A percentile compares a stretch with the other conserved stretches of the same genome.
Evolutionary conservation across 1,140 invertebrate species (phyloP).

Genomic region (Brachionus koreanus): DNA sequence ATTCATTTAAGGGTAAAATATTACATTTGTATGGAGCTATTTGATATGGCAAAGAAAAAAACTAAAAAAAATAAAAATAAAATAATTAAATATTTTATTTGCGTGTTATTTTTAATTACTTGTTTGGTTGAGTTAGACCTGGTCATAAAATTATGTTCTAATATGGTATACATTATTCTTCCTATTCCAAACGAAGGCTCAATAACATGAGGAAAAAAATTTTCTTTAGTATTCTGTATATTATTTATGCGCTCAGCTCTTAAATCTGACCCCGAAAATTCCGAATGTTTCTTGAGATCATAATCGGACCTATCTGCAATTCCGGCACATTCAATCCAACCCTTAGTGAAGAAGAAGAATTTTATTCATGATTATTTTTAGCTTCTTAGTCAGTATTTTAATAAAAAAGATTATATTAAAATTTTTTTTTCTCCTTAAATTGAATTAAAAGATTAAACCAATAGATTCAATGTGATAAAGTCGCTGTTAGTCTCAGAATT

Average conservation of each 20-base stretch:
- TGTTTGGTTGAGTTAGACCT: conserved; percentile 88
- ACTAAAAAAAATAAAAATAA: conserved; percentile 62
- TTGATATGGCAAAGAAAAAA: conserved; percentile 78
- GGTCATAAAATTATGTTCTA: conserved; percentile 90
- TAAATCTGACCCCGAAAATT: conserved; percentile 81
- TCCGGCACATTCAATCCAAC: conserved; percentile 98
- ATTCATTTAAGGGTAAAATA: conserved; percentile 77
- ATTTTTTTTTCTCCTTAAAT: too few relatives aligned
- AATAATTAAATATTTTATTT: neutral
- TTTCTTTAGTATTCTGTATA: neutral
- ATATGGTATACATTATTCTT: conserved; percentile 87
- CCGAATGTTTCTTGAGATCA: conserved; percentile 87
- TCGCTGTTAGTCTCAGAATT: too few relatives aligned
- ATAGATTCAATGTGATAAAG: too few relatives aligned
- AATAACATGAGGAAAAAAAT: conserved; percentile 80
- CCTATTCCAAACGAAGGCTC: conserved; percentile 98
- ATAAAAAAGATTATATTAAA: too few relatives aligned
- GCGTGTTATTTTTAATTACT: conserved; percentile 41
- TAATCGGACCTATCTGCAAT: conserved; percentile 97
- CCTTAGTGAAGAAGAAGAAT: too few relatives aligned
- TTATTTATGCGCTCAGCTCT: conserved; percentile 15
- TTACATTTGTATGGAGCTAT: conserved; percentile 95
- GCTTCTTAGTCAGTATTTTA: too few relatives aligned
- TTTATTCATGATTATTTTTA: too few relatives aligned
- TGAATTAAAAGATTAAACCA: too few relatives aligned